A percentile compares a stretch with the other conserved stretches of the same genome.
These are phyloP conservation scores for Sander lucioperca DNA, from an alignment of 2,113 vertebrate species.

Conservation along the genomic window DNA sequence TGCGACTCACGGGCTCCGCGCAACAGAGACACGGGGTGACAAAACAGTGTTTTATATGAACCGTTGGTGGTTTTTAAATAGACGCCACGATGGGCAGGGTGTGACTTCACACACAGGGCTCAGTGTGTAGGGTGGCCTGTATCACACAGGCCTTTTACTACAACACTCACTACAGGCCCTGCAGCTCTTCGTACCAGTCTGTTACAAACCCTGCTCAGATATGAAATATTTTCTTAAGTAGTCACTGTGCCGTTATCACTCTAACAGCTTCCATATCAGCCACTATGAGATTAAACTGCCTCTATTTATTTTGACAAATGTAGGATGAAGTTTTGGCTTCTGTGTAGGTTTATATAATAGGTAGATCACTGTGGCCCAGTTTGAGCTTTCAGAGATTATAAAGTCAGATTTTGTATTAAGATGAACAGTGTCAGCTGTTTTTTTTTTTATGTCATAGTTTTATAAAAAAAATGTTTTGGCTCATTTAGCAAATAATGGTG, in stretches of 20 bases:
- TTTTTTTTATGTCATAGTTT: conserved; percentile 42
- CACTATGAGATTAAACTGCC: conserved; percentile 30
- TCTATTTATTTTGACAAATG: conserved; percentile 67
- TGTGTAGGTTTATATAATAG: conserved; percentile 40
- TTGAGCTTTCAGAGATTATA: conserved; percentile 26
- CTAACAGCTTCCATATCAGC: conserved; percentile 34
- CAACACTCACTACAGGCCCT: conserved; percentile 29
- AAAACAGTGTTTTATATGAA: conserved; percentile 55
- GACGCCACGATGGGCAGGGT: conserved; percentile 45
- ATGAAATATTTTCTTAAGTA: conserved; percentile 65
- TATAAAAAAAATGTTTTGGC: conserved; percentile 34
- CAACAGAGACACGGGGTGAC: conserved; percentile 25
- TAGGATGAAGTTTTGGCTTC: conserved; percentile 34
- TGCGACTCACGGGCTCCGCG: conserved; percentile 24
- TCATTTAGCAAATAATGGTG: conserved; percentile 18
- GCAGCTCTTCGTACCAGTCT: conserved; percentile 58
- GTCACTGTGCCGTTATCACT: conserved; percentile 45
- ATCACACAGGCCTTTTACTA: conserved; percentile 48
- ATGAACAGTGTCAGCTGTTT: conserved; percentile 18
- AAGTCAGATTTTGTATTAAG: conserved; percentile 33
- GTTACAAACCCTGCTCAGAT: conserved; percentile 68
- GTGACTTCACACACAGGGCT: conserved; percentile 66
- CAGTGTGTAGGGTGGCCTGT: conserved; percentile 41
- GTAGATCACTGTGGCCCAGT: conserved; percentile 21
- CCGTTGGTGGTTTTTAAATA: conserved; percentile 56